phyloP scores from a whole-genome alignment of 1,140 invertebrate species.

The Cotesia vestalis region DNA sequence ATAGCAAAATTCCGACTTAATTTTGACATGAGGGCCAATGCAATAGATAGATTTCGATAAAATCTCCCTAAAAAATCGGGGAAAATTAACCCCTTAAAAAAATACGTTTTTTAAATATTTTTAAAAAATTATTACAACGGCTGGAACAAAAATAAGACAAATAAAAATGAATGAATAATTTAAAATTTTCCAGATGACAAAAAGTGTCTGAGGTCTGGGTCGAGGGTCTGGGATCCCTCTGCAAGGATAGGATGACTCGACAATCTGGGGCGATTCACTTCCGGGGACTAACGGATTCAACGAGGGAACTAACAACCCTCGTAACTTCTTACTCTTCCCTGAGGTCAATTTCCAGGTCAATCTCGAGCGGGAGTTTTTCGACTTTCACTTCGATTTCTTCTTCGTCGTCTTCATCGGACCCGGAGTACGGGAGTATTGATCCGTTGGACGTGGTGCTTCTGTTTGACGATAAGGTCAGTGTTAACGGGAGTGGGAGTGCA shows the following conservation, averaged over 20 bases:
- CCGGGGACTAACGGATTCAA: conserved; percentile 9
- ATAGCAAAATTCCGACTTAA: too few species aligned
- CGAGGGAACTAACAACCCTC: neutral
- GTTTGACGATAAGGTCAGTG: conserved; percentile 34
- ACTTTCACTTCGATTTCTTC: too few species aligned
- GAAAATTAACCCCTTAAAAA: too few species aligned
- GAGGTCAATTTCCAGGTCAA: neutral
- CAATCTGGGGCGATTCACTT: conserved; percentile 8
- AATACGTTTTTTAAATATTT: too few species aligned
- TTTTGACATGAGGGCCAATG: too few species aligned
- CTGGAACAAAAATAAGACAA: neutral
- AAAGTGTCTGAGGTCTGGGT: conserved; percentile 26
- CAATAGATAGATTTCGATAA: too few species aligned
- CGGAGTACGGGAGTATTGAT: conserved; percentile 18
- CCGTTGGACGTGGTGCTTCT: conserved; percentile 17
- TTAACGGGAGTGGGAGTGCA: conserved; percentile 24
- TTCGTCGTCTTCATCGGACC: too few species aligned
- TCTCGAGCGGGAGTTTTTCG: neutral
- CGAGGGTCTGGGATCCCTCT: conserved; percentile 1
- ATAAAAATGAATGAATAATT: conserved; percentile 7
- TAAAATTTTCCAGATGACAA: conserved; percentile 29
- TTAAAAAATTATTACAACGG: too few species aligned
- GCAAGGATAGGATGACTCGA: conserved; percentile 19
- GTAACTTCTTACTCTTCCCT: too few species aligned
- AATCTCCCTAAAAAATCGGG: too few species aligned